A percentile compares a stretch with the other conserved stretches of the same genome.
phyloP scores from a whole-genome alignment of 2,888 invertebrate genomes.

The Lissocephala sabroskyi region DNA sequence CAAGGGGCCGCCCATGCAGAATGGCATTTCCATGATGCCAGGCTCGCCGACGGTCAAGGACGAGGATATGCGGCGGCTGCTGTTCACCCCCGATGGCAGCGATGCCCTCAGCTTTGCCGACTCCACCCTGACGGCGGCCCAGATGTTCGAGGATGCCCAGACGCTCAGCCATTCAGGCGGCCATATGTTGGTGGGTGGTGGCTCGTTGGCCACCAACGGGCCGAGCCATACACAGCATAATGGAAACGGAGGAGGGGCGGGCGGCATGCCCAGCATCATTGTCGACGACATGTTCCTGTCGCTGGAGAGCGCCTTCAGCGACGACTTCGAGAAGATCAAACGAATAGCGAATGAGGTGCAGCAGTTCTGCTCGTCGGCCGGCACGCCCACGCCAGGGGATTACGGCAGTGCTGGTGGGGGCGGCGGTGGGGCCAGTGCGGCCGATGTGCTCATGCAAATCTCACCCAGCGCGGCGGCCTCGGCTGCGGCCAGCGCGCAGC shows the following conservation, averaged over 20 bases:
- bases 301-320: slow-evolving; percentile 75
- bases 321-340: slow-evolving; percentile 89
- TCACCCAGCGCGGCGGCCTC: slow-evolving; percentile 65
- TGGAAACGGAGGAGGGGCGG: slow-evolving; percentile 20
- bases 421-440: slow-evolving; percentile 3
- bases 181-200: slow-evolving; percentile 27
- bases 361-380: slow-evolving; percentile 76
- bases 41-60: slow-evolving; percentile 74
- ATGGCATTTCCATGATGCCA: slow-evolving; percentile 67
- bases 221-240: slow-evolving; percentile 39
- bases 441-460: slow-evolving; percentile 70
- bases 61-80: slow-evolving; percentile 76
- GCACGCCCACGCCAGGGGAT: slow-evolving; percentile 68
- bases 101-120: slow-evolving; percentile 70
- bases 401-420: slow-evolving; percentile 25
- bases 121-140: slow-evolving; percentile 68
- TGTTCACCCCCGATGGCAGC: slow-evolving; percentile 74
- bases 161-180: slow-evolving; percentile 31
- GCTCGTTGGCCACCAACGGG: slow-evolving; percentile 16
- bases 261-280: slow-evolving; percentile 57
- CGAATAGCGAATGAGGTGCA: slow-evolving; percentile 87
- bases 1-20: slow-evolving; percentile 71
- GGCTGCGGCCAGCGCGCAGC: slow-evolving; percentile 24
- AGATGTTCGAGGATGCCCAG: slow-evolving; percentile 71
- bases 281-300: slow-evolving; percentile 73